Conservation (phyloP, 2,797 vertebrate genomes). For the Oreochromis grahami region DNA sequence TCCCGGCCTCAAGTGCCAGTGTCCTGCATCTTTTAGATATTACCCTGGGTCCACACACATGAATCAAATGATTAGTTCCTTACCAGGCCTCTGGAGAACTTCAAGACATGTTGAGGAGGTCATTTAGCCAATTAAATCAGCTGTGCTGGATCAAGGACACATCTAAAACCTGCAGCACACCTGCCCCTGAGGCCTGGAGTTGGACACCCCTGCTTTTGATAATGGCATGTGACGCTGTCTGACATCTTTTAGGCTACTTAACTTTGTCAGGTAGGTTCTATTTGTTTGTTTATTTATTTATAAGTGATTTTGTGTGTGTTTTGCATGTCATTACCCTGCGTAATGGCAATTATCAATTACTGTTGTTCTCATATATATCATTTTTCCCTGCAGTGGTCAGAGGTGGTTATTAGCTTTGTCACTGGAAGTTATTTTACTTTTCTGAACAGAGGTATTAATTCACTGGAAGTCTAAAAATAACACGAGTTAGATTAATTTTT, state of each 20-base stretch:
- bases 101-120: background rate
- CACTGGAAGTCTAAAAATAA: rapidly evolving
- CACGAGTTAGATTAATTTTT: background rate
- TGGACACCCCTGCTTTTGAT: background rate
- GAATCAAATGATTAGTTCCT: background rate
- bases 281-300: too few relatives aligned
- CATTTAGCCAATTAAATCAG: background rate
- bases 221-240: background rate
- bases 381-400: too few relatives aligned
- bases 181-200: background rate
- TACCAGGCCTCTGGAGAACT: rapidly evolving
- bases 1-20: rapidly evolving
- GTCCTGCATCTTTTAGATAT: background rate
- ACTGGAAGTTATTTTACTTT: too few relatives aligned
- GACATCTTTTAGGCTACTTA: background rate
- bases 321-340: background rate
- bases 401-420: too few relatives aligned
- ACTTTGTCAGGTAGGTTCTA: background rate
- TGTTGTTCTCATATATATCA: too few relatives aligned
- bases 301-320: rapidly evolving
- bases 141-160: background rate
- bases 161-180: background rate
- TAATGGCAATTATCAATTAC: too few relatives aligned
- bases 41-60: rapidly evolving
- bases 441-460: too few relatives aligned